Percentiles rank a stretch among this genome's conserved stretches.
Conservation (phyloP, 2,888 invertebrate species). For the Hirtodrosophila alboralis region DNA sequence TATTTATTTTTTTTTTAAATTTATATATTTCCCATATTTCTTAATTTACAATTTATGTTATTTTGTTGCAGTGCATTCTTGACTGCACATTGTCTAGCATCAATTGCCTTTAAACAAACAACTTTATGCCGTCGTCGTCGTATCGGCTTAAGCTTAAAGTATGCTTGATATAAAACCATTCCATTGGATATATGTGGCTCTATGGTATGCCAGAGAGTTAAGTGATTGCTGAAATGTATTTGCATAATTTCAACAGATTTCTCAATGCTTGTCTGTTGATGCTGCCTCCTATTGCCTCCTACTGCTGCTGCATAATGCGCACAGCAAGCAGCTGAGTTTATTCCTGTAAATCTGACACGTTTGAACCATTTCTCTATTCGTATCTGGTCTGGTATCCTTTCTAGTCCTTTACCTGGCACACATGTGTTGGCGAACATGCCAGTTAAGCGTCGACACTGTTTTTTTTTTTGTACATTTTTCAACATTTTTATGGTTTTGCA, state of each 20-base stretch:
- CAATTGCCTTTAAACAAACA: not conserved
- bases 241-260: slow-evolving; percentile 79
- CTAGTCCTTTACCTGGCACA: slow-evolving; percentile 38
- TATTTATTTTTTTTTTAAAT: too few relatives aligned
- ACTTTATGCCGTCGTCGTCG: slow-evolving; percentile 3
- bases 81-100: slow-evolving; percentile 11
- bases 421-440: slow-evolving; percentile 62
- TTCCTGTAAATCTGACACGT: slow-evolving; percentile 13
- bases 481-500: slow-evolving; percentile 63
- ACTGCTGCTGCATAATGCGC: slow-evolving; percentile 56
- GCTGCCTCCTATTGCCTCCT: too few relatives aligned
- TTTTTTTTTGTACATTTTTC: slow-evolving; percentile 19
- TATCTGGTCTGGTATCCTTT: not conserved
- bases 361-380: not conserved
- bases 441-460: slow-evolving; percentile 64
- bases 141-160: slow-evolving; percentile 8
- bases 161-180: not conserved
- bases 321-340: slow-evolving; percentile 26
- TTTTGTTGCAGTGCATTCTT: too few relatives aligned
- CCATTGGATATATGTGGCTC: slow-evolving; percentile 14
- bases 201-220: slow-evolving; percentile 47
- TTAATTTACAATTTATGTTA: slow-evolving; percentile 2
- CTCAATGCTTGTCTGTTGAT: slow-evolving; percentile 71
- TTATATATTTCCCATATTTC: too few relatives aligned
- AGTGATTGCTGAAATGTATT: slow-evolving; percentile 80